These are phyloP conservation scores for Callipepla californica DNA, from an alignment of 2,113 vertebrate species.

Conservation along the genomic window DNA sequence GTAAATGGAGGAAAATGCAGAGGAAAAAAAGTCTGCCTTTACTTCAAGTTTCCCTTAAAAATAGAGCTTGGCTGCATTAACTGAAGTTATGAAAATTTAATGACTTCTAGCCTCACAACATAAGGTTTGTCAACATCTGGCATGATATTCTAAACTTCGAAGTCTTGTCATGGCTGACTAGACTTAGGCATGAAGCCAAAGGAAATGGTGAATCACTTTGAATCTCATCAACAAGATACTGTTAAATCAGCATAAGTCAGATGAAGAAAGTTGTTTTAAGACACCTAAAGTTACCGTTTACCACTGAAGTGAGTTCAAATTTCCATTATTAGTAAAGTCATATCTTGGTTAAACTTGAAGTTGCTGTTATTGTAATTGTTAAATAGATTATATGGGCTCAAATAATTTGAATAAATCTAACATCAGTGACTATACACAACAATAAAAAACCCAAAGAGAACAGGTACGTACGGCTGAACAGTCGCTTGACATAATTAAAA, in stretches of 20 bases:
- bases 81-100: constrained; percentile 34
- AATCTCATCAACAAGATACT: constrained; percentile 14
- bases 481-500: background rate
- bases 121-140: constrained; percentile 66
- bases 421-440: background rate
- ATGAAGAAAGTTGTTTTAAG: background rate
- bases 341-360: background rate
- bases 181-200: constrained; percentile 34
- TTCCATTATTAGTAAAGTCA: background rate
- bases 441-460: background rate
- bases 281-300: background rate
- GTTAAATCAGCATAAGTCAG: background rate
- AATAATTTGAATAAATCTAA: background rate
- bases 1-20: background rate
- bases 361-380: background rate
- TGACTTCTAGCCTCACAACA: constrained; percentile 39
- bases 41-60: background rate
- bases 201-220: constrained; percentile 35
- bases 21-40: background rate
- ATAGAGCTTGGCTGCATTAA: constrained; percentile 7
- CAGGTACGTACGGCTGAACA: background rate
- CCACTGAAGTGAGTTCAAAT: background rate
- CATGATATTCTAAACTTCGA: constrained; percentile 41
- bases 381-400: background rate
- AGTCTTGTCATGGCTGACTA: constrained; percentile 58